phyloP scores from a whole-genome alignment of 1,140 invertebrate species.

The Drosophila navojoa region DNA sequence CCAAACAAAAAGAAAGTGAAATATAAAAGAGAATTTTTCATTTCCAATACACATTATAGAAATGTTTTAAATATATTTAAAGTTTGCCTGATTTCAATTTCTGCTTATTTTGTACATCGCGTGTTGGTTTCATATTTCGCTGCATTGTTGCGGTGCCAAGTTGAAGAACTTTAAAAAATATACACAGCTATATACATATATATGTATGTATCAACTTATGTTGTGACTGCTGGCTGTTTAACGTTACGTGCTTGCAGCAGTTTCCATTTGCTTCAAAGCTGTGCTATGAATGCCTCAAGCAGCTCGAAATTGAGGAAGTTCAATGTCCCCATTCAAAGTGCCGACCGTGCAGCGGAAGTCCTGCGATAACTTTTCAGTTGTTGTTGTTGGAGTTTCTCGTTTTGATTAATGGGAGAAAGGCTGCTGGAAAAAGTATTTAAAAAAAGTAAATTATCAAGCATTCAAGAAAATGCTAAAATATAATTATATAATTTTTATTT shows the following conservation, averaged over 20 bases:
- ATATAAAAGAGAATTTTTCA: conserved; percentile 1
- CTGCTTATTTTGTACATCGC: conserved; percentile 42
- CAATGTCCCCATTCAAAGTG: conserved; percentile 61
- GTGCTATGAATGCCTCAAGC: conserved; percentile 36
- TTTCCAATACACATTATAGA: neutral
- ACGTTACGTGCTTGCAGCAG: conserved; percentile 53
- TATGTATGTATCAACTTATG: conserved; percentile 20
- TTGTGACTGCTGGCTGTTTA: conserved; percentile 62
- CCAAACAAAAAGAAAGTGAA: conserved; percentile 7
- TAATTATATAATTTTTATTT: too few species aligned
- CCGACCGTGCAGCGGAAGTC: conserved; percentile 64
- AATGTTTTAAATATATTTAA: neutral
- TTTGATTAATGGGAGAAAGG: conserved; percentile 28
- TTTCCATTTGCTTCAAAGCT: conserved; percentile 8
- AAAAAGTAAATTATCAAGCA: conserved; percentile 6
- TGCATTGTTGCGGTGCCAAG: conserved; percentile 54
- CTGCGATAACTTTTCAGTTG: conserved; percentile 61
- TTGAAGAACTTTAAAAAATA: conserved; percentile 53
- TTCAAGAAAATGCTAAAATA: neutral
- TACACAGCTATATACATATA: neutral
- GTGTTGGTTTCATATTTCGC: conserved; percentile 65
- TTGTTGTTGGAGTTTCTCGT: conserved; percentile 21
- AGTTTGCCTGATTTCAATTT: neutral
- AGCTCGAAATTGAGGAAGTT: conserved; percentile 53
- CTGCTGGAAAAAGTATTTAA: neutral